Conservation (phyloP, 2,113 vertebrate genomes). For the rabbit (Oryctolagus cuniculus) region mOryCun1.1 NC_091441.1:48785001-48785500, state of each 20-base stretch:
- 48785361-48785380: no score
- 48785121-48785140: conserved; percentile 24
- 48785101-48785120: background rate
- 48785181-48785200: conserved; percentile 24
- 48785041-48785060: conserved; percentile 28
- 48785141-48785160: conserved; percentile 27
- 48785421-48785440: background rate
- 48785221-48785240: background rate
- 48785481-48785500: background rate
- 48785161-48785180: background rate
- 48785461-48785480: background rate
- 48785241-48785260: background rate
- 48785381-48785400: no score
- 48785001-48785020: conserved; percentile 29
- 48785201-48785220: background rate
- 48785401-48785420: no score
- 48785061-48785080: conserved; percentile 11
- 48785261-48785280: no score
- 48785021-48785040: conserved; percentile 53
- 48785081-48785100: conserved; percentile 31
- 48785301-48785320: no score
- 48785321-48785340: no score
- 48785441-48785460: background rate
- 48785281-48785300: no score
- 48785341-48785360: no score